Percentiles rank a stretch among this genome's conserved stretches.
phyloP scores from a whole-genome alignment of 2,888 invertebrate genomes.

The Eurytoma californica region DNA sequence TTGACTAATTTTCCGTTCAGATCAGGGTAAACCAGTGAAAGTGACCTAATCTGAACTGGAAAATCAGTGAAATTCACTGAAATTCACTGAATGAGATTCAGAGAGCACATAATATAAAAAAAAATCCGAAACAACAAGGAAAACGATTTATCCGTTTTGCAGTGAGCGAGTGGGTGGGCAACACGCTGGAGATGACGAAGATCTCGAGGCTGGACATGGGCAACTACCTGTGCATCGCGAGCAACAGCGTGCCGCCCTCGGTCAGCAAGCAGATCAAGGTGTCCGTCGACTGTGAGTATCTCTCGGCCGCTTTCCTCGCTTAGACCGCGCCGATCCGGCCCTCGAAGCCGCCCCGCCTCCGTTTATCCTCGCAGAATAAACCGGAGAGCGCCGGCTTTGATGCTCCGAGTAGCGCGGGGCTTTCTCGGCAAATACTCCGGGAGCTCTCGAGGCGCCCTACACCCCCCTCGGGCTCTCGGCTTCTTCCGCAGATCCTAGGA shows the following conservation, averaged over 20 bases:
- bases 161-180: slow-evolving; percentile 91
- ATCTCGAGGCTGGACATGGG: slow-evolving; percentile 94
- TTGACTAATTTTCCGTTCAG: too few species aligned
- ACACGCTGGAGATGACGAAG: slow-evolving; percentile 87
- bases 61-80: too few species aligned
- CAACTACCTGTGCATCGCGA: slow-evolving; percentile 92
- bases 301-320: not conserved
- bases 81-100: too few species aligned
- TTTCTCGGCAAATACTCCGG: slow-evolving; percentile 50
- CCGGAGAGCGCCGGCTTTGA: slow-evolving; percentile 34
- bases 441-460: slow-evolving; percentile 21
- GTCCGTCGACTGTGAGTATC: slow-evolving; percentile 93
- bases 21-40: too few species aligned
- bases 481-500: slow-evolving; percentile 4
- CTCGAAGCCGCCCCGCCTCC: not conserved
- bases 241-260: slow-evolving; percentile 90
- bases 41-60: too few species aligned
- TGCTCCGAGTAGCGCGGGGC: slow-evolving; percentile 11
- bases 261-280: slow-evolving; percentile 95
- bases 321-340: not conserved
- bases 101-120: too few species aligned
- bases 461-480: not conserved
- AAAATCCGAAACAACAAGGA: not conserved
- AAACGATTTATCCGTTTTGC: slow-evolving; percentile 62
- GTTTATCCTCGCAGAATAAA: slow-evolving; percentile 37